phyloP scores from a whole-genome alignment of 2,888 invertebrate species.

The Agonopterix alstromeriana region DNA sequence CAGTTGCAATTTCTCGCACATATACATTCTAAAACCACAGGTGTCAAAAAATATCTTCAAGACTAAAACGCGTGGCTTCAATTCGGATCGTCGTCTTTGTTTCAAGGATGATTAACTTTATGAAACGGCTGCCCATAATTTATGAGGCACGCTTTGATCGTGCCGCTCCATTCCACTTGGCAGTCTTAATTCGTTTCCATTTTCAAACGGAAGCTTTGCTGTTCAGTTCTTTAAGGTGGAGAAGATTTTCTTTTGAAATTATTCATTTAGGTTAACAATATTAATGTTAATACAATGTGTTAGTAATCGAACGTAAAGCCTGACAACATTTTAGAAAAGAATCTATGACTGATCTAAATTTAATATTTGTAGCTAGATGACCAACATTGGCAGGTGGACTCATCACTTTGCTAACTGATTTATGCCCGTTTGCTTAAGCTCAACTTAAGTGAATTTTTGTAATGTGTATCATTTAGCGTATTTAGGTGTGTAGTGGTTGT shows the following conservation, averaged over 20 bases:
- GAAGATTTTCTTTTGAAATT: neutral
- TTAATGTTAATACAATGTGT: neutral
- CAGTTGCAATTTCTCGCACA: no score
- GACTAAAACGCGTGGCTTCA: no score
- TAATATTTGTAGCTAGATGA: no score
- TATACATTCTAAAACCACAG: no score
- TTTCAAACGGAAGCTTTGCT: conserved; percentile 16
- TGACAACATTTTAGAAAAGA: neutral
- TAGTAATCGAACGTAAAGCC: neutral
- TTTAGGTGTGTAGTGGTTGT: no score
- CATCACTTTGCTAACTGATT: no score
- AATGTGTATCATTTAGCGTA: no score
- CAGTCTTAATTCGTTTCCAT: conserved; percentile 17
- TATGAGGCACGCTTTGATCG: conserved; percentile 19
- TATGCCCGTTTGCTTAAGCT: no score
- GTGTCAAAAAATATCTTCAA: no score
- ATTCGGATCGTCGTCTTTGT: conserved; percentile 4
- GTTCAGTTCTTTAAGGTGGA: conserved; percentile 1
- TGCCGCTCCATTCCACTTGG: neutral
- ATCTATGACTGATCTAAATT: no score
- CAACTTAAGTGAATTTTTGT: no score
- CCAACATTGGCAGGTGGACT: no score
- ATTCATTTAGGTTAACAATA: neutral
- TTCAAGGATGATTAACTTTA: conserved; percentile 28
- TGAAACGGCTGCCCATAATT: conserved; percentile 34